These are phyloP conservation scores for Drosophila auraria DNA, from an alignment of 1,140 invertebrate genomes.

Conservation along the genomic window DNA sequence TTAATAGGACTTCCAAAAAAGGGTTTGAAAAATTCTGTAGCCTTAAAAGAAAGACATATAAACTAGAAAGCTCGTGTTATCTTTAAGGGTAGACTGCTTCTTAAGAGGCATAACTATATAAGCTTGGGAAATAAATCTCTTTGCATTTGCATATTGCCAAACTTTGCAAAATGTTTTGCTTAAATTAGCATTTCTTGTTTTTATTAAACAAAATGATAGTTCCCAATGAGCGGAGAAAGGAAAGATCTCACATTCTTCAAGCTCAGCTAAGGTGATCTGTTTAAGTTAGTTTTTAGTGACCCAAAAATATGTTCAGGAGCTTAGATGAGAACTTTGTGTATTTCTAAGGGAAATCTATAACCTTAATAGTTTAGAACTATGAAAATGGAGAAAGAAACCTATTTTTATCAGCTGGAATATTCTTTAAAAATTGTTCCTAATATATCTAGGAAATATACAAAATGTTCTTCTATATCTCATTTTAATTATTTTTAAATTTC, in stretches of 20 bases:
- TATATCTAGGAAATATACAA: neutral
- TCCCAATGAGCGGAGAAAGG: neutral
- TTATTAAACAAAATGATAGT: neutral
- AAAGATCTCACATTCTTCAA: constrained; percentile 3
- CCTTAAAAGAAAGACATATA: neutral
- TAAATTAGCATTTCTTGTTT: constrained; percentile 7
- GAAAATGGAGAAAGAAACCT: too few relatives aligned
- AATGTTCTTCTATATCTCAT: too few relatives aligned
- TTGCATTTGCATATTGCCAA: constrained; percentile 1
- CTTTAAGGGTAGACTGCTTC: neutral
- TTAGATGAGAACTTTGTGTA: too few relatives aligned
- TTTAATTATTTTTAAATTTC: too few relatives aligned
- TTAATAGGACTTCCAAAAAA: neutral
- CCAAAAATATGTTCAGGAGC: neutral
- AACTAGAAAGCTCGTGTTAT: neutral
- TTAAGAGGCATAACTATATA: constrained; percentile 2
- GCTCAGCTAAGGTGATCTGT: neutral
- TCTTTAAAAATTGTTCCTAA: too few relatives aligned
- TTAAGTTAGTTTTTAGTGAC: neutral
- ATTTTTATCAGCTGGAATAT: too few relatives aligned
- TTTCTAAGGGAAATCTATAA: too few relatives aligned
- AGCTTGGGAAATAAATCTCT: constrained; percentile 5
- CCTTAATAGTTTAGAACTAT: too few relatives aligned
- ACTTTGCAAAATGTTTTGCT: neutral
- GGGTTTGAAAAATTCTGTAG: neutral